These are phyloP conservation scores for Subacronicta megacephala DNA, from an alignment of 2,888 invertebrate genomes.

Conservation along the genomic window DNA sequence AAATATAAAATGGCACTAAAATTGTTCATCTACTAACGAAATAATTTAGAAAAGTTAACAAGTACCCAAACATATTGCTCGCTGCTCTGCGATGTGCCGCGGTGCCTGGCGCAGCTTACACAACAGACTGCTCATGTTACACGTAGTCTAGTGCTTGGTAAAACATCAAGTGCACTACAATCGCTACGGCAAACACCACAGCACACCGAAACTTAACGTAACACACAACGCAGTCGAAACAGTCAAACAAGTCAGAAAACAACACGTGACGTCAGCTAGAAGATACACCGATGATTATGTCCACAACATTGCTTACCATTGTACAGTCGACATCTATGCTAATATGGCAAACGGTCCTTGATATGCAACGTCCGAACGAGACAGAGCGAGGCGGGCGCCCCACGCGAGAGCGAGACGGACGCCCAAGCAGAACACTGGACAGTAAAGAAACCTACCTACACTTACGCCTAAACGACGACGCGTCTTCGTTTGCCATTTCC, in stretches of 20 bases:
- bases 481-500: conserved; percentile 68
- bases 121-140: neutral
- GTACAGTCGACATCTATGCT: conserved; percentile 74
- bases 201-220: conserved; percentile 50
- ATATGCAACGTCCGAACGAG: conserved; percentile 76
- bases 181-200: conserved; percentile 19
- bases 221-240: conserved; percentile 49
- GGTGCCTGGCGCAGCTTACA: conserved; percentile 15
- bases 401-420: conserved; percentile 65
- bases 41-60: conserved; percentile 58
- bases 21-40: conserved; percentile 58
- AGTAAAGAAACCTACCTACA: conserved; percentile 71
- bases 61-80: conserved; percentile 32
- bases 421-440: conserved; percentile 55
- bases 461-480: conserved; percentile 64
- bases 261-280: conserved; percentile 69
- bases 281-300: conserved; percentile 84
- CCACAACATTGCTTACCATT: conserved; percentile 78
- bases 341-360: conserved; percentile 87
- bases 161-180: neutral
- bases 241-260: conserved; percentile 62
- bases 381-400: conserved; percentile 58
- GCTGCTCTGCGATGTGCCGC: conserved; percentile 21
- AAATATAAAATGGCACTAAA: conserved; percentile 64
- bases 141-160: no score